Conservation (phyloP, 2,888 invertebrate species). For the Sthenelais limicola region DNA sequence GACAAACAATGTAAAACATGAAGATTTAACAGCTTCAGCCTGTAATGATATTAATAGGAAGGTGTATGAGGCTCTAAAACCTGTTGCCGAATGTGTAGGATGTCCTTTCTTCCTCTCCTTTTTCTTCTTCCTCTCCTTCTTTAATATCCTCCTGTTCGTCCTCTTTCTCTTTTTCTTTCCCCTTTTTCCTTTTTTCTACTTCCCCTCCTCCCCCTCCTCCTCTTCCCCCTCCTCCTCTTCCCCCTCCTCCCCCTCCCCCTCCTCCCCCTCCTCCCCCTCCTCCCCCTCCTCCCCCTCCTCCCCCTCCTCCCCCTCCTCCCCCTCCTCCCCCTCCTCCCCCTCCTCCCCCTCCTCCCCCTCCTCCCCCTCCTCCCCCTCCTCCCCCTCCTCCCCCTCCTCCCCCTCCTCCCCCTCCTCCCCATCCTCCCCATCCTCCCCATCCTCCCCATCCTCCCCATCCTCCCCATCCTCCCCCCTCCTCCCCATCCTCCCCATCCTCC, state of each 20-base stretch:
- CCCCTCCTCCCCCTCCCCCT: background rate
- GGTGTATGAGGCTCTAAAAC: too few relatives aligned
- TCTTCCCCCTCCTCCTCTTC: background rate
- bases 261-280: background rate
- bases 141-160: too few relatives aligned
- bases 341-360: constrained; percentile 11
- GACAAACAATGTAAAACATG: too few relatives aligned
- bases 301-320: background rate
- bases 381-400: background rate
- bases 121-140: too few relatives aligned
- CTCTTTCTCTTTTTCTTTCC: too few relatives aligned
- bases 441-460: background rate
- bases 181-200: too few relatives aligned
- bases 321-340: background rate
- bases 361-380: background rate
- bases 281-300: background rate
- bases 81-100: too few relatives aligned
- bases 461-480: background rate
- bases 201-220: background rate
- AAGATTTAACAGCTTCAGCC: too few relatives aligned
- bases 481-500: background rate
- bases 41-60: too few relatives aligned
- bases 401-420: background rate
- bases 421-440: background rate
- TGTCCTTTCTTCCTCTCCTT: too few relatives aligned